phyloP scores from a whole-genome alignment of 2,888 invertebrate species.

The Leptinotarsa peninsularis region DNA sequence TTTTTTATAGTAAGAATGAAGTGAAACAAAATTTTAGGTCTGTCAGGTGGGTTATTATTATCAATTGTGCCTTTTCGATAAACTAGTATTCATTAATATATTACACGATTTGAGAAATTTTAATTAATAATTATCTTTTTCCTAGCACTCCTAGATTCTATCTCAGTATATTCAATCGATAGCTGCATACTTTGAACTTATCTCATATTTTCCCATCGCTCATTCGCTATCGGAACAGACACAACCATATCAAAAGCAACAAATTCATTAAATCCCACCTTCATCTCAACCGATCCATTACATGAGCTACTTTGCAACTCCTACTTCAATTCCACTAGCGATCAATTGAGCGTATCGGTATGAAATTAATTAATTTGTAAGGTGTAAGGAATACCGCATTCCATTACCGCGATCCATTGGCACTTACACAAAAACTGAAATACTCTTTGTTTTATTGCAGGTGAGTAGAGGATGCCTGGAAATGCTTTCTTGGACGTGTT shows the following conservation, averaged over 20 bases:
- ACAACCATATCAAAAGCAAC: neutral
- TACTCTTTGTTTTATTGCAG: conserved; percentile 39
- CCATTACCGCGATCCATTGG: conserved; percentile 15
- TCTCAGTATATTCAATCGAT: too few relatives aligned
- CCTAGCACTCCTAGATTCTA: too few relatives aligned
- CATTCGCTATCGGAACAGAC: too few relatives aligned
- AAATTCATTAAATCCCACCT: conserved; percentile 18
- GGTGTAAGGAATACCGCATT: conserved; percentile 30
- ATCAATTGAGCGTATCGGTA: conserved; percentile 26
- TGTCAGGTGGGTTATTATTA: too few relatives aligned
- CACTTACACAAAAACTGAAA: conserved; percentile 26
- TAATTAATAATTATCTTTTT: too few relatives aligned
- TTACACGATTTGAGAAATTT: too few relatives aligned
- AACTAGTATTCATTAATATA: too few relatives aligned
- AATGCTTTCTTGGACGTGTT: conserved; percentile 8
- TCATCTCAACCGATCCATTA: conserved; percentile 30
- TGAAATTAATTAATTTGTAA: conserved; percentile 36
- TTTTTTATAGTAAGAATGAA: too few relatives aligned
- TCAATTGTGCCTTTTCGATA: too few relatives aligned
- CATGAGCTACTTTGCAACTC: conserved; percentile 20
- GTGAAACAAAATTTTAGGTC: too few relatives aligned
- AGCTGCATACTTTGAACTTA: too few relatives aligned
- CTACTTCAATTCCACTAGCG: conserved; percentile 30
- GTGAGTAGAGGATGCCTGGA: conserved; percentile 31
- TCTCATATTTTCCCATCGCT: too few relatives aligned